These are phyloP conservation scores for Gila orcuttii DNA, from an alignment of 2,113 vertebrate genomes.

Conservation along the genomic window DNA sequence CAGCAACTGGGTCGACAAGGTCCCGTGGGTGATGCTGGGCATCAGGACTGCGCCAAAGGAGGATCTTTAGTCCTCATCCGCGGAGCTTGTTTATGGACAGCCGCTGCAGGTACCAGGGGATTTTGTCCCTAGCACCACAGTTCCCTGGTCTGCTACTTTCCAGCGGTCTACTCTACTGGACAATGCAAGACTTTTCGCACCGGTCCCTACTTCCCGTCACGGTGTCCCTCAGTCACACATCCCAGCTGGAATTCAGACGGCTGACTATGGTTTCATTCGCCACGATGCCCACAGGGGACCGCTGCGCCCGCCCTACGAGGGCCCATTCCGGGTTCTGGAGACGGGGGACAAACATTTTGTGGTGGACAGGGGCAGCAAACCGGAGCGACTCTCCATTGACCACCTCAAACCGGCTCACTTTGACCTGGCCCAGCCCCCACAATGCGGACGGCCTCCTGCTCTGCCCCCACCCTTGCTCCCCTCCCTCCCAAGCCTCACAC, in stretches of 20 bases:
- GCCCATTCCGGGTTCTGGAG: not conserved
- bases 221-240: not conserved
- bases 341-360: not conserved
- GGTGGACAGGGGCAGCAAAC: constrained; percentile 9
- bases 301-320: no score
- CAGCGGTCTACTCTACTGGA: no score
- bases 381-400: constrained; percentile 7
- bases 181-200: not conserved
- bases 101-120: not conserved
- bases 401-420: constrained; percentile 18
- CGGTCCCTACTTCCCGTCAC: not conserved
- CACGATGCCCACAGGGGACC: no score
- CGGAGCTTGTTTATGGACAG: no score
- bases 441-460: no score
- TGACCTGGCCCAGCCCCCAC: not conserved
- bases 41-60: no score
- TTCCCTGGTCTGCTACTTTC: not conserved
- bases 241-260: not conserved
- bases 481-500: not conserved
- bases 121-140: not conserved
- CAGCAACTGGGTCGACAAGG: no score
- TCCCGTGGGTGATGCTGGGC: no score
- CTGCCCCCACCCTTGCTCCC: no score
- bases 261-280: no score
- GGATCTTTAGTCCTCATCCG: no score